Evolutionary conservation across 2,888 invertebrate genomes (phyloP).

Genomic region (Pseudeuparius sepicola): DNA sequence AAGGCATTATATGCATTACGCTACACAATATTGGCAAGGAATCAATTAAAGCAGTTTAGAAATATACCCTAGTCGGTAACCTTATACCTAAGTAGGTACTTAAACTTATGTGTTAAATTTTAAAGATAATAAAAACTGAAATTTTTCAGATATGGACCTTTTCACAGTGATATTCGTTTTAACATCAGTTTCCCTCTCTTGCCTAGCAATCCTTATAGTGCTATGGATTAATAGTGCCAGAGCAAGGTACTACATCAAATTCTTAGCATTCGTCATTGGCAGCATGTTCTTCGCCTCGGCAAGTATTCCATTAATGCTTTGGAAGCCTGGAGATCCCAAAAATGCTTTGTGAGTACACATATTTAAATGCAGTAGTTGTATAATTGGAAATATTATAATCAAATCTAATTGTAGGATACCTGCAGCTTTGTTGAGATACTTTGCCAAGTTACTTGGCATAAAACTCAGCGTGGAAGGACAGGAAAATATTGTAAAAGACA

Average conservation of each 20-base stretch:
- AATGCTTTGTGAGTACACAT: constrained; percentile 66
- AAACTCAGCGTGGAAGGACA: constrained; percentile 62
- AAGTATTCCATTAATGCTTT: constrained; percentile 66
- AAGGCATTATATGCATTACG: too few species aligned
- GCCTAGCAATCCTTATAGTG: too few species aligned
- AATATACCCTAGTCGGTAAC: too few species aligned
- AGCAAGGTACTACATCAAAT: constrained; percentile 64
- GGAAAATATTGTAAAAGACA: constrained; percentile 63
- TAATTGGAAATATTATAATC: too few species aligned
- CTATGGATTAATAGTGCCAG: constrained; percentile 47
- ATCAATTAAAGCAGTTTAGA: too few species aligned
- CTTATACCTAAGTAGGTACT: too few species aligned
- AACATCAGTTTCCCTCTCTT: too few species aligned
- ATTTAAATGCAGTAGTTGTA: not conserved
- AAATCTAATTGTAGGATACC: constrained; percentile 51
- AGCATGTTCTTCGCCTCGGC: constrained; percentile 49
- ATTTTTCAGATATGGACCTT: too few species aligned
- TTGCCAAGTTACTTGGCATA: constrained; percentile 49
- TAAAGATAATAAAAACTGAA: too few species aligned
- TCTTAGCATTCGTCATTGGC: constrained; percentile 51
- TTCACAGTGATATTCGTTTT: too few species aligned
- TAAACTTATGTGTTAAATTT: too few species aligned
- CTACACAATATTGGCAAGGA: too few species aligned
- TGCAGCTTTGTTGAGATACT: constrained; percentile 51
- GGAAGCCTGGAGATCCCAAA: constrained; percentile 59